A percentile compares a stretch with the other conserved stretches of the same genome.
Evolutionary conservation across 2,113 vertebrate species (phyloP).

Genomic region (Gnathonemus longibarbis): DNA sequence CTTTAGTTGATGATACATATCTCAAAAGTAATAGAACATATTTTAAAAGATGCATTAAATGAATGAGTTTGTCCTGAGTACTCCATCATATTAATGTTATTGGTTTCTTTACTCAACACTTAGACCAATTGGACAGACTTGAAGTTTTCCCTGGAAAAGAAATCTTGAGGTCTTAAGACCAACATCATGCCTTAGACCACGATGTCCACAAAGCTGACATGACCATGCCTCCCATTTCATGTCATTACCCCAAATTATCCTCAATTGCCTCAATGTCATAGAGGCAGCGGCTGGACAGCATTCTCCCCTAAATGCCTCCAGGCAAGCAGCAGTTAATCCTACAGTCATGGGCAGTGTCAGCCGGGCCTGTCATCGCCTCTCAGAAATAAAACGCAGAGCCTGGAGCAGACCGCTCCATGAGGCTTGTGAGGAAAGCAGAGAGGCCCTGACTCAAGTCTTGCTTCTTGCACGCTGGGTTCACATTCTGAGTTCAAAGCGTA

Average conservation of each 20-base stretch:
- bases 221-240: slow-evolving; percentile 45
- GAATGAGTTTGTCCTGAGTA: background rate
- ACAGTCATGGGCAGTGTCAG: slow-evolving; percentile 50
- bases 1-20: background rate
- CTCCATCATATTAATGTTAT: background rate
- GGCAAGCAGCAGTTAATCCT: slow-evolving; percentile 43
- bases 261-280: slow-evolving; percentile 56
- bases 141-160: background rate
- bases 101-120: background rate
- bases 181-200: background rate
- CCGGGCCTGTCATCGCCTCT: slow-evolving; percentile 47
- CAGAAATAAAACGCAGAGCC: slow-evolving; percentile 50
- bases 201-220: background rate
- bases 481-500: background rate
- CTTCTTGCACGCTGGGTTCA: background rate
- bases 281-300: background rate
- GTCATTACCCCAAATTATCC: slow-evolving; percentile 62
- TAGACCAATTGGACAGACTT: background rate
- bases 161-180: background rate
- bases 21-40: background rate
- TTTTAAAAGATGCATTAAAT: background rate
- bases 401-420: slow-evolving; percentile 32
- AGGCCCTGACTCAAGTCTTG: background rate
- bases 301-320: slow-evolving; percentile 56
- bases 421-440: slow-evolving; percentile 19